Base-by-base conservation (phyloP, 1,140 invertebrate species). In the Sarcophaga peregrina region DNA sequence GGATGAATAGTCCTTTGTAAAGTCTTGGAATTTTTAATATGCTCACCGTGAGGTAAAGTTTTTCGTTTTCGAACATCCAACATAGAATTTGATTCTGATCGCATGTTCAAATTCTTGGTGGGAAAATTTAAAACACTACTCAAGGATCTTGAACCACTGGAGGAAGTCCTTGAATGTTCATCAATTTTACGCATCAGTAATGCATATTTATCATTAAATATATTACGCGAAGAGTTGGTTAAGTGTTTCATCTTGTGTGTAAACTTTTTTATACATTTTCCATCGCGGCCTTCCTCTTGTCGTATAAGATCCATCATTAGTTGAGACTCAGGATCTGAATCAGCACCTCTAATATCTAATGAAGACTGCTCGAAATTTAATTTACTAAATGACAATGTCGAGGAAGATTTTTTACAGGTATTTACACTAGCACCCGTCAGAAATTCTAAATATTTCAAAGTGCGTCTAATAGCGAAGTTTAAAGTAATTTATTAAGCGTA, bases 221-320 rank as follows among this genome's bases (percentile, higher is more conserved):
- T 90, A 82, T 90, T 93, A 52, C 92, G 92, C 4, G 92, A 92
- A 8, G 93, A 91, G 82, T 91, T 89, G 81, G 91, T 93, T 0
- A 94, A 87, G 54, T 92, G 93, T 75, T 91, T 91, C 82, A 94
- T 90, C 3, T 92, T 91, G 75, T 92, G 90, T 0, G 91, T 90
- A 52, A 94, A 90, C 20, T 91, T 91, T 84, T 90, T 91, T 48
- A 87, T 89, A 9, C 91, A 89, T 10, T 89, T 87, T 72, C 91
- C 90, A 2, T 92, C 92, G 8, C 93, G 89, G 85, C 91, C 91
- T 83, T 94, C 93, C 83, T 94, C 93, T 62, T 93, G 91, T 15
- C 91, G 89, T 1, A 94, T 86, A 37, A 94, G 88, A 52, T 88
- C 83, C 20, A 87, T 86, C 85, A 91, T 87, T 1, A 85, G 85